Evolutionary conservation across 1,140 invertebrate species (phyloP).

Genomic region (Pseudoatta argentina): DNA sequence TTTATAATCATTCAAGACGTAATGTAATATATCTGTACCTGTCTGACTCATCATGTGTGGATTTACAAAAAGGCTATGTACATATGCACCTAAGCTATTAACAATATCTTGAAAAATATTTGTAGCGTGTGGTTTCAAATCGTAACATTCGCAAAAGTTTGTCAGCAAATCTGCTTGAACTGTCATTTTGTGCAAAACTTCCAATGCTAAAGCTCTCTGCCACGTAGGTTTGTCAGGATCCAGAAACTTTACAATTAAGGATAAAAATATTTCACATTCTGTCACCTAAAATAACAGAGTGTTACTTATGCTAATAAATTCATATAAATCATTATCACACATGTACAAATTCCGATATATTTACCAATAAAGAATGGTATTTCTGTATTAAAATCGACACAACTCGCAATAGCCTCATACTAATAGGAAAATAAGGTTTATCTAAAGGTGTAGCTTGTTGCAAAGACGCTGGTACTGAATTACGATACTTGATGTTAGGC

Average conservation of each 20-base stretch:
- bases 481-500: conserved; percentile 97
- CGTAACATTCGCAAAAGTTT: conserved; percentile 97
- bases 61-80: conserved; percentile 96
- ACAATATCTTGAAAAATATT: conserved; percentile 98
- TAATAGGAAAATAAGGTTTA: conserved; percentile 98
- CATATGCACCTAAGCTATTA: conserved; percentile 96
- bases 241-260: conserved; percentile 98
- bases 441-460: conserved; percentile 91
- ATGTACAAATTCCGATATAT: conserved; percentile 74
- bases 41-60: conserved; percentile 86
- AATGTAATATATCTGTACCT: conserved; percentile 75
- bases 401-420: conserved; percentile 96
- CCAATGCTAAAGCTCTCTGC: conserved; percentile 97
- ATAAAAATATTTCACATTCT: conserved; percentile 99
- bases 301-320: not conserved
- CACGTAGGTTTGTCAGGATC: conserved; percentile 98
- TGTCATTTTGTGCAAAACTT: conserved; percentile 98
- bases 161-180: conserved; percentile 95
- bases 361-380: conserved; percentile 96
- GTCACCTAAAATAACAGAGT: conserved; percentile 90
- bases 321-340: not conserved
- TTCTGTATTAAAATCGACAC: conserved; percentile 97
- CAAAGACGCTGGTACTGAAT: conserved; percentile 85
- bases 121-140: conserved; percentile 96
- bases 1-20: not conserved